Evolutionary conservation across 1,140 invertebrate genomes (phyloP), one percentile per base, ranked within the genome.

Genomic region (Galleria mellonella): DNA sequence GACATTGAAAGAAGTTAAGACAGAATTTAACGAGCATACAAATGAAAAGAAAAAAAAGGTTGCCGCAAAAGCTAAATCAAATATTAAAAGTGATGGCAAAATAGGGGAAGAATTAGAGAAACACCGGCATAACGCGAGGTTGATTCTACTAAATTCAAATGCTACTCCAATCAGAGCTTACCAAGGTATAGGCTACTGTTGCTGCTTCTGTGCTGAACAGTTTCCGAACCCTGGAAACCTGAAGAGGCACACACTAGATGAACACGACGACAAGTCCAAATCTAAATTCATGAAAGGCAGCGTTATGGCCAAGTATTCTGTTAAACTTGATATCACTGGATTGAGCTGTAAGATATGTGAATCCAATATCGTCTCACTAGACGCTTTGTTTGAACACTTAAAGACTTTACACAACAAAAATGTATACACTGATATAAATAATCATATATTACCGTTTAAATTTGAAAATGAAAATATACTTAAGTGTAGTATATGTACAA

Each of bases 281-380:
- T 33, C 52, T 0, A 52, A 11, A 0, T 71, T 59, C 27, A 60
- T 68, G 52, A 62, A 62, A 32, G 56, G 52, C 2, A 17, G 47
- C 1, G n/a, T 55, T 0, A 46, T 72, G 41, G 23, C 40, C 1
- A 54, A 40, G 1, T 69, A 53, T 30, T 35, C 69, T 0, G 70
- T 75, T 0, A 81, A 77, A 60, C 31, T 81, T 4, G 76, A 81
- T 36, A 67, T 77, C 10, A 81, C 71, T 1, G 37, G 48, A 4
- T 47, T 81, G 0, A 38, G 40, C 30, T 81, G 76, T 37, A 59
- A 43, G 0, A 17, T 75, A 4, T 81, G 76, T 36, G 32, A 40
- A 1, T 27, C 7, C 4, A 10, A 38, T 10, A 13, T 62, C 0
- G 14, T 47, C 5, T 48, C 44, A 31, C 8, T 3, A 2, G 17